These are phyloP conservation scores for Napeogenes inachia DNA, from an alignment of 2,888 invertebrate species.

Conservation along the genomic window DNA sequence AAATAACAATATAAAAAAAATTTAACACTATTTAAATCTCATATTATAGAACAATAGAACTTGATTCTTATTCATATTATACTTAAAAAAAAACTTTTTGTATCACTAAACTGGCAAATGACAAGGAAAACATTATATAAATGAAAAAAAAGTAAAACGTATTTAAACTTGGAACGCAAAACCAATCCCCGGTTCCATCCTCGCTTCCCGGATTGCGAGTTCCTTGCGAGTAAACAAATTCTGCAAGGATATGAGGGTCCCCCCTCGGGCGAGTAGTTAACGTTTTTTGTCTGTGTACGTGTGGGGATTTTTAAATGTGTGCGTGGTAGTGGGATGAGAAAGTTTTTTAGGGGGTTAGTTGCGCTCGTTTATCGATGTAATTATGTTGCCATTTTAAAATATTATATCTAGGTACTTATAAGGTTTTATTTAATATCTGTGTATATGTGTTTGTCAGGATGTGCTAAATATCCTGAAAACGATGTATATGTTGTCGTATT, in stretches of 20 bases:
- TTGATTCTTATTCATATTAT: too few relatives aligned
- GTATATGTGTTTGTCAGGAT: too few relatives aligned
- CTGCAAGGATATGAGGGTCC: constrained; percentile 72
- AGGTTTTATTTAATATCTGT: not conserved
- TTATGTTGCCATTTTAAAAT: constrained; percentile 15
- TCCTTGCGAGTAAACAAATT: constrained; percentile 76
- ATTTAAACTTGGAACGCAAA: constrained; percentile 47
- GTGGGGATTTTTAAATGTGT: constrained; percentile 59
- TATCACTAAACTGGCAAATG: constrained; percentile 1
- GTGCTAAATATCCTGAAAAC: too few relatives aligned
- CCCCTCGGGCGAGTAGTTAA: constrained; percentile 53
- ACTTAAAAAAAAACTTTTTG: constrained; percentile 5
- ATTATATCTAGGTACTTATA: constrained; percentile 6
- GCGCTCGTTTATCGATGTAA: constrained; percentile 16
- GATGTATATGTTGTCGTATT: too few relatives aligned
- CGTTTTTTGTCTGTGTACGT: constrained; percentile 67
- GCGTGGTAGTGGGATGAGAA: constrained; percentile 39
- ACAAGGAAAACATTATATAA: constrained; percentile 7
- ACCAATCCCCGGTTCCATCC: constrained; percentile 62
- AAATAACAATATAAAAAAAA: not conserved
- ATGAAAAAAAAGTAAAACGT: constrained; percentile 34
- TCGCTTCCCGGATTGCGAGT: constrained; percentile 49
- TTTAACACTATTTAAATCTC: too few relatives aligned
- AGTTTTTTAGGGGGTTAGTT: constrained; percentile 33
- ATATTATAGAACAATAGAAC: too few relatives aligned